phyloP scores from a whole-genome alignment of 92 coral and sea anemone genomes.

The Siderastrea siderea region DNA sequence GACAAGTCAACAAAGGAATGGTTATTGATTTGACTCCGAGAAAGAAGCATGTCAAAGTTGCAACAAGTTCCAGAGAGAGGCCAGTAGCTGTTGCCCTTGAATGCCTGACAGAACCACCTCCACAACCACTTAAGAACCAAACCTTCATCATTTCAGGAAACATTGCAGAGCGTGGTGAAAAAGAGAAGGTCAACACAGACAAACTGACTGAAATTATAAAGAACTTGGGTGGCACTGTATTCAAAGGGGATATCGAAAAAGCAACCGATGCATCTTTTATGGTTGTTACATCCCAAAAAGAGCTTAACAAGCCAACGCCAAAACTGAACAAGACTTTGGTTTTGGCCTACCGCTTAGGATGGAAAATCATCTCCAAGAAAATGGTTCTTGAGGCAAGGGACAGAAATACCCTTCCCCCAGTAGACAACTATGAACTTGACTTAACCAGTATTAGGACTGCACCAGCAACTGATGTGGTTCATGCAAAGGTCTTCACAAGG shows the following conservation, averaged over 20 bases:
- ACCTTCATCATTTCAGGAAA: too few species aligned
- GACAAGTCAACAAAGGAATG: neutral
- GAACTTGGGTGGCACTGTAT: too few species aligned
- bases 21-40: neutral
- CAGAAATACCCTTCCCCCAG: neutral
- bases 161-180: too few species aligned
- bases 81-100: too few species aligned
- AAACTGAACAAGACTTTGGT: conserved; percentile 25
- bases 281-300: too few species aligned
- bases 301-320: neutral
- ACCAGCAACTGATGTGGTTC: neutral
- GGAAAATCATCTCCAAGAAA: conserved; percentile 39
- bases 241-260: too few species aligned
- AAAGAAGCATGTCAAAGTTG: neutral
- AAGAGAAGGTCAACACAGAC: too few species aligned
- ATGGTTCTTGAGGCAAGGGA: conserved; percentile 38
- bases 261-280: too few species aligned
- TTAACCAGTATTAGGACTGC: neutral
- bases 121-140: too few species aligned
- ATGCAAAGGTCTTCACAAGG: neutral
- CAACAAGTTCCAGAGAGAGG: neutral
- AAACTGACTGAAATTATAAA: too few species aligned
- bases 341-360: conserved; percentile 36
- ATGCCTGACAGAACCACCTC: too few species aligned
- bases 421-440: neutral